Base-by-base conservation (phyloP, 1,140 invertebrate genomes). In the Fopius arisanus region DNA sequence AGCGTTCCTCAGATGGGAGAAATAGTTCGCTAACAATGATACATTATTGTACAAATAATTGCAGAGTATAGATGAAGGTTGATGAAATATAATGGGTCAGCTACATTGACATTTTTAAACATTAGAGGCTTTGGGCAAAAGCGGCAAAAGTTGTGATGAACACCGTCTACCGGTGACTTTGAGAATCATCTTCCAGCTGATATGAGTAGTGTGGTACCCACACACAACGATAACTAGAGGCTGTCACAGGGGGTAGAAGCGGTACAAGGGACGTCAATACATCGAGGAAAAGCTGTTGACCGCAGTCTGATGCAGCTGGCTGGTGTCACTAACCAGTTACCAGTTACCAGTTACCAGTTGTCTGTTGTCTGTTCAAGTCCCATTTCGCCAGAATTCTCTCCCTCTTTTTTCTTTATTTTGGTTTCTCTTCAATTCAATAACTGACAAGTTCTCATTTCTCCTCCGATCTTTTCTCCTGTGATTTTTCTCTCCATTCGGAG, bases 201-300 rank as follows among this genome's bases (percentile, higher is more conserved):
- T 59, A 51, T 14, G 21, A 28, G 54, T 28, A 9, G 54, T 23
- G 23, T 28, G 54, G 14, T 59, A 19, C 54, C 6, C 16, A 59
- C 23, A 59, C 23, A 26, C 54, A 59, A 26, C 3, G 3, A 59
- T 2, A 59, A 3, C 19, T 2, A 26, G 3, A 9, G 5, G 54
- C 19, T 28, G 54, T 7, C 54, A 28, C n/a, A n/a, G n/a, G 54
- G 54, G 19, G 23, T 59, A 59, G 23, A 23, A n/a, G n/a, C n/a
- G n/a, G 54, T 59, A 59, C n/a, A n/a, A n/a, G n/a, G n/a, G 54
- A 59, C 54, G 54, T 59, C 54, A 59, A 59, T 59, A 23, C 54
- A 59, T 6, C 21, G 54, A 59, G 54, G 2, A 21, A 59, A 26
- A 59, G 9, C 21, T 59, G 23, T 28, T 23, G 4, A 26, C 54